Evolutionary conservation across 2,113 vertebrate genomes (phyloP), one percentile per base, ranked within the genome.

Genomic region (Alligator sinensis): DNA sequence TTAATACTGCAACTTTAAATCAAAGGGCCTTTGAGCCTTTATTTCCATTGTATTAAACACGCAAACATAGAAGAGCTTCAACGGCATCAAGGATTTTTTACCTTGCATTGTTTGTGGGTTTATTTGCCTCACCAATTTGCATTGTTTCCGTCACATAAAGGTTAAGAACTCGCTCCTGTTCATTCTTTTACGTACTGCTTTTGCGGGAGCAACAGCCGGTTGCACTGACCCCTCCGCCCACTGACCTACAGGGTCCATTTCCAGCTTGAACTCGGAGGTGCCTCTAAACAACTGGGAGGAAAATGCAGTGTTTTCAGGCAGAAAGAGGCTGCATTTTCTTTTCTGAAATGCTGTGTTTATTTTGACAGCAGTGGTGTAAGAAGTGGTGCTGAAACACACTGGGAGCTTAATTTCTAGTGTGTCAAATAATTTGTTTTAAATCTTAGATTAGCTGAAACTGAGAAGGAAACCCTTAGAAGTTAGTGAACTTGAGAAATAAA

Each of bases 111-210:
- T 95, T 80, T 93, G 91, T 76, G 87, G 87, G 95, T 80, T 94
- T 96, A 74, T 83, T 90, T 91, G 88, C 95, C 94, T 97, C 95
- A 90, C 91, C 87, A 91, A 96, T 89, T 92, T 80, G 96, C 93
- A 96, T 96, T 97, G 97, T 96, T 95, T 94, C 91, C 95, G 91
- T 95, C 96, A 78, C 90, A 96, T 88, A 95, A 95, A 97, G 96
- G 96, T 97, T 96, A 96, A 96, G 92, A 97, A 96, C 84, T 80
- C 90, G 92, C 93, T 89, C 94, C 96, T 96, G 90, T 28, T 78
- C 54, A 75, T 87, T 89, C 91, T 94, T 93, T 95, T 84, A 62
- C 84, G 83, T 80, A 38, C 90, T 84, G 85, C 24, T 86, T 54
- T 61, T 83, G 30, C 82, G n/a, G 6, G 72, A 89, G 82, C 78